phyloP scores from a whole-genome alignment of 1,140 invertebrate genomes.

The Parapsyche elsis region DNA sequence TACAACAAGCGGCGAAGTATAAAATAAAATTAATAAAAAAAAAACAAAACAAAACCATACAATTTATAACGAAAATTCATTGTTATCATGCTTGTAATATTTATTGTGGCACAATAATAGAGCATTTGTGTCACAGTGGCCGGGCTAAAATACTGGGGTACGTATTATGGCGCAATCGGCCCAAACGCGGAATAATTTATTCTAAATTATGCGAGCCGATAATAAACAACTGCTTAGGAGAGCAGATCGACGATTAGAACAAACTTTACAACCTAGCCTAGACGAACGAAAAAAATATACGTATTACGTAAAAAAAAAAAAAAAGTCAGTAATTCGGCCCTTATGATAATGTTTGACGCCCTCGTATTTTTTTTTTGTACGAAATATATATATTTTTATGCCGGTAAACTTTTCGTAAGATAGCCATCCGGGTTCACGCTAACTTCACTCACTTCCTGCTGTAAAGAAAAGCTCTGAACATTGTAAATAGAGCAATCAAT shows the following conservation, averaged over 20 bases:
- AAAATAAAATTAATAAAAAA: background rate
- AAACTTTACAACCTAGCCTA: constrained; percentile 19
- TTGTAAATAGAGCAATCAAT: constrained; percentile 35
- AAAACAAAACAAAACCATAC: background rate
- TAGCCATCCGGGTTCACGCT: constrained; percentile 10
- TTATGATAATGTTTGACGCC: constrained; percentile 41
- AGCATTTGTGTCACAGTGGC: constrained; percentile 51
- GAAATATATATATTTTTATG: background rate
- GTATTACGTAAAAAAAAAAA: too few species aligned
- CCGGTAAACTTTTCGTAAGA: background rate
- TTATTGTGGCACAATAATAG: constrained; percentile 39
- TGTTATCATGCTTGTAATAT: constrained; percentile 38
- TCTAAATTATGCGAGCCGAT: constrained; percentile 52
- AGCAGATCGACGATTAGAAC: constrained; percentile 49
- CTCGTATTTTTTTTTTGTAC: constrained; percentile 37
- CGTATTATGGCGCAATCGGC: background rate
- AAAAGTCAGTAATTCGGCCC: too few species aligned
- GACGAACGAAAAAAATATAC: background rate
- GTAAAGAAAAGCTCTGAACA: background rate
- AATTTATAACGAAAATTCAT: constrained; percentile 20
- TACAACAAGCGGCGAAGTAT: background rate
- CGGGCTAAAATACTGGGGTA: constrained; percentile 41
- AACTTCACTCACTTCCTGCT: constrained; percentile 15
- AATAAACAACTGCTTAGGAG: constrained; percentile 53
- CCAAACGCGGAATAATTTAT: constrained; percentile 40